A percentile compares a stretch with the other conserved stretches of the same genome.
Evolutionary conservation across 2,113 vertebrate species (phyloP).

Genomic region (Poecile atricapillus): DNA sequence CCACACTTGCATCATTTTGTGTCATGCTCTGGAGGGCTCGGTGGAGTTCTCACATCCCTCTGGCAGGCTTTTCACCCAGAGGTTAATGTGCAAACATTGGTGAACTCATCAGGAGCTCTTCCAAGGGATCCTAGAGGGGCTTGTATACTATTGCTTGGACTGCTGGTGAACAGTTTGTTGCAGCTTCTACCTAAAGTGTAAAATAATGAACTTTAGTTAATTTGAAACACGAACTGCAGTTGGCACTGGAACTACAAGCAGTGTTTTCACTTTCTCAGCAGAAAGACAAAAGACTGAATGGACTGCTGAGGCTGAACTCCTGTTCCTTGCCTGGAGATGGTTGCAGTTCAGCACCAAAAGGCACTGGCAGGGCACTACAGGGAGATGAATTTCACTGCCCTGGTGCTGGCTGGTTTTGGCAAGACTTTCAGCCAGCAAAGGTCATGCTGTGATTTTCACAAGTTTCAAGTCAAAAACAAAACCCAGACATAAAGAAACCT

Average conservation of each 20-base stretch:
- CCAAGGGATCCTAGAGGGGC: constrained; percentile 41
- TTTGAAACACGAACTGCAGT: constrained; percentile 64
- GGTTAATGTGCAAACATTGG: constrained; percentile 46
- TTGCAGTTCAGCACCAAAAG: neutral
- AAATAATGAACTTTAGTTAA: constrained; percentile 63
- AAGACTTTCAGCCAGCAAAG: neutral
- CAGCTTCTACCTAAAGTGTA: constrained; percentile 50
- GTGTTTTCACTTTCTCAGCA: constrained; percentile 30
- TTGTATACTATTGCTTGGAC: constrained; percentile 27
- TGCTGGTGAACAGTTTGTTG: constrained; percentile 37
- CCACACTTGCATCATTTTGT: constrained; percentile 52
- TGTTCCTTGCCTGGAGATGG: neutral
- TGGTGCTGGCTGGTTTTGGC: neutral
- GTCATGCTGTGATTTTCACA: neutral
- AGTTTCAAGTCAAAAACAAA: constrained; percentile 18
- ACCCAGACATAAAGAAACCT: neutral
- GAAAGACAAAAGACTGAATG: neutral
- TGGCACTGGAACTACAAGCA: constrained; percentile 10
- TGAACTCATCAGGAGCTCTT: constrained; percentile 54
- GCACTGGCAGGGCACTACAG: neutral
- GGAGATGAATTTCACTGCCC: neutral
- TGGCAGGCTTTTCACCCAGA: constrained; percentile 28
- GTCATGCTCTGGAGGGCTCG: constrained; percentile 29
- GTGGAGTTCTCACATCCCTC: constrained; percentile 11
- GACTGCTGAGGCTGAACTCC: neutral